Percentiles rank a stretch among this genome's conserved stretches.
phyloP scores from a whole-genome alignment of 2,797 vertebrate species.

The Chromis chromis region DNA sequence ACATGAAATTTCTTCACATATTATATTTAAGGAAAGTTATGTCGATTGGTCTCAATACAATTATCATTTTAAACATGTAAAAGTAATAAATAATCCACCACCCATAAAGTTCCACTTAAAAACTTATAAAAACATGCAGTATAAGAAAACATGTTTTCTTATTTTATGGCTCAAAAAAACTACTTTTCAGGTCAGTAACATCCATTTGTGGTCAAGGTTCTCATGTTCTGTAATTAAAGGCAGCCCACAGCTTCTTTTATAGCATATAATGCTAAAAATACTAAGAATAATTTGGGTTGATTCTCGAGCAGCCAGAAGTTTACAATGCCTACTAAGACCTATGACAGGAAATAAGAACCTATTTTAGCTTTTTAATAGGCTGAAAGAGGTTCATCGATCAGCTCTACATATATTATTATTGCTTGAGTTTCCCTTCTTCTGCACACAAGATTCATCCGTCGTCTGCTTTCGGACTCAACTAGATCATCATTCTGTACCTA shows the following conservation, averaged over 20 bases:
- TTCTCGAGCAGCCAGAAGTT: neutral
- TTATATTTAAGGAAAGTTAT: neutral
- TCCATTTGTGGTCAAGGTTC: neutral
- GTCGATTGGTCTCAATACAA: neutral
- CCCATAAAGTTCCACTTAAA: constrained; percentile 4
- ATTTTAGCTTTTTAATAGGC: neutral
- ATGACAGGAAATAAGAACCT: neutral
- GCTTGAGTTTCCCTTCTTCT: constrained; percentile 2
- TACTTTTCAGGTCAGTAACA: constrained; percentile 19
- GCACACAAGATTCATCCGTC: neutral
- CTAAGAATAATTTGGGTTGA: neutral
- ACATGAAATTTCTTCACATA: constrained; percentile 13
- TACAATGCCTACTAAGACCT: neutral
- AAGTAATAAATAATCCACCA: constrained; percentile 48
- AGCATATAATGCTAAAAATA: neutral
- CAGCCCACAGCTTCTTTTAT: neutral
- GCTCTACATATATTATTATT: constrained; percentile 33
- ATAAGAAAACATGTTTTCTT: constrained; percentile 10
- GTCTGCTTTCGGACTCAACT: neutral
- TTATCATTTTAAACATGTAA: constrained; percentile 15
- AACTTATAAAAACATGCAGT: constrained; percentile 8
- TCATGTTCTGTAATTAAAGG: constrained; percentile 10
- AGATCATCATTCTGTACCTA: neutral
- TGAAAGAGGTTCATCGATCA: neutral
- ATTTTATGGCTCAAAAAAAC: constrained; percentile 25